Conservation (phyloP, 2,113 vertebrate genomes). For the Carassius auratus region DNA sequence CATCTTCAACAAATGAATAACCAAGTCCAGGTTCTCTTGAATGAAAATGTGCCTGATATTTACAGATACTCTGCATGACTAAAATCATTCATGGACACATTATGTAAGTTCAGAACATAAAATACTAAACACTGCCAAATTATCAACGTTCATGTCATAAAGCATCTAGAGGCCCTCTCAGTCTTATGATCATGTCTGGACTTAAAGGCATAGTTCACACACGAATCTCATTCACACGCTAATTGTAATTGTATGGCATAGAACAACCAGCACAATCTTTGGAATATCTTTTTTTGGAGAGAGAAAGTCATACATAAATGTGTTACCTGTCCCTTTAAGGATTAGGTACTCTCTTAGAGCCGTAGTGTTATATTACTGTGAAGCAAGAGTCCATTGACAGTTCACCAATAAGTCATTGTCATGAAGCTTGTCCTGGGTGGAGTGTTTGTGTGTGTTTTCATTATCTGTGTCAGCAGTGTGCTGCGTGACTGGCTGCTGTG, state of each 20-base stretch:
- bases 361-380: neutral
- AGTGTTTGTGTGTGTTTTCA: slow-evolving; percentile 27
- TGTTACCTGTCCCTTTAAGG: neutral
- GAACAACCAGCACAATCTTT: too few relatives aligned
- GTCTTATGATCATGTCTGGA: neutral
- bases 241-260: neutral
- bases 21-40: neutral
- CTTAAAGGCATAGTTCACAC: neutral
- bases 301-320: neutral
- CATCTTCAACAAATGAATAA: neutral
- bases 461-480: slow-evolving; percentile 28
- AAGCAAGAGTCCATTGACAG: slow-evolving; percentile 22
- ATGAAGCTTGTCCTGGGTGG: slow-evolving; percentile 19
- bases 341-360: neutral
- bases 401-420: slow-evolving; percentile 5
- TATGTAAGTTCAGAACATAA: slow-evolving; percentile 10
- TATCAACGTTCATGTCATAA: slow-evolving; percentile 21
- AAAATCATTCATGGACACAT: neutral
- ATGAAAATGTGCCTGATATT: neutral
- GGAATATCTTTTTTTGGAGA: neutral
- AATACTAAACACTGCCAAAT: slow-evolving; percentile 27
- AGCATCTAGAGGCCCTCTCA: neutral
- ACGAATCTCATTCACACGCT: neutral
- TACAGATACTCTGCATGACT: neutral
- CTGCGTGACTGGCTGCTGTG: slow-evolving; percentile 32